These are phyloP conservation scores for Hylyphantes graminicola DNA, from an alignment of 1,140 invertebrate species.

Conservation along the genomic window DNA sequence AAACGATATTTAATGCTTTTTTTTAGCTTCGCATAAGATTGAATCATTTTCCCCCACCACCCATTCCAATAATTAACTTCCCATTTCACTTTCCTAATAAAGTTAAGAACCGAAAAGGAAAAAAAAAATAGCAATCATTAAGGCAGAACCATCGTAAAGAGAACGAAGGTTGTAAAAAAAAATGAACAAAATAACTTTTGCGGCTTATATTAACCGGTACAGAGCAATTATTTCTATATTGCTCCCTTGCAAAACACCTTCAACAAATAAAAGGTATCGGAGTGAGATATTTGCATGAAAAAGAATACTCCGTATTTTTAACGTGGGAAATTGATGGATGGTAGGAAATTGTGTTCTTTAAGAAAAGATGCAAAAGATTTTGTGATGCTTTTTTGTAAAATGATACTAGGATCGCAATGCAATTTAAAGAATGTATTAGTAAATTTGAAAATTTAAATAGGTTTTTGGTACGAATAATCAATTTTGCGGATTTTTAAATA, in stretches of 20 bases:
- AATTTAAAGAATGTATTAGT: too few relatives aligned
- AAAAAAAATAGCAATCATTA: constrained; percentile 28
- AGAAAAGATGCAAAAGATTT: too few relatives aligned
- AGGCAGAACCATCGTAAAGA: constrained; percentile 20
- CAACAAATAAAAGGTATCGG: constrained; percentile 42
- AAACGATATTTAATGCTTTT: too few relatives aligned
- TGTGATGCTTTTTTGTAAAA: too few relatives aligned
- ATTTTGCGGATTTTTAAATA: too few relatives aligned
- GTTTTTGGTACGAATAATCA: too few relatives aligned
- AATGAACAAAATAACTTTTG: constrained; percentile 23
- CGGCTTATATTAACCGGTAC: constrained; percentile 50
- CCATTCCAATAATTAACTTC: constrained; percentile 58
- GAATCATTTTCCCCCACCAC: background rate
- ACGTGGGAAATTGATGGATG: background rate
- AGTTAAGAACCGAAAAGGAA: constrained; percentile 26
- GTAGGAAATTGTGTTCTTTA: too few relatives aligned
- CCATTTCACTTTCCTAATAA: constrained; percentile 50
- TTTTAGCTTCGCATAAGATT: too few relatives aligned
- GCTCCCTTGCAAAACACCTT: constrained; percentile 2
- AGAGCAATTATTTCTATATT: constrained; percentile 54
- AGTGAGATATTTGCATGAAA: constrained; percentile 37
- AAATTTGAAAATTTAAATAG: too few relatives aligned
- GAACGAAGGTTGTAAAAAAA: background rate
- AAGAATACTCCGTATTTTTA: background rate
- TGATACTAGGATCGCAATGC: too few relatives aligned